Base-by-base conservation (phyloP, 2,113 vertebrate genomes). In the Chrysochloris asiatica region DNA sequence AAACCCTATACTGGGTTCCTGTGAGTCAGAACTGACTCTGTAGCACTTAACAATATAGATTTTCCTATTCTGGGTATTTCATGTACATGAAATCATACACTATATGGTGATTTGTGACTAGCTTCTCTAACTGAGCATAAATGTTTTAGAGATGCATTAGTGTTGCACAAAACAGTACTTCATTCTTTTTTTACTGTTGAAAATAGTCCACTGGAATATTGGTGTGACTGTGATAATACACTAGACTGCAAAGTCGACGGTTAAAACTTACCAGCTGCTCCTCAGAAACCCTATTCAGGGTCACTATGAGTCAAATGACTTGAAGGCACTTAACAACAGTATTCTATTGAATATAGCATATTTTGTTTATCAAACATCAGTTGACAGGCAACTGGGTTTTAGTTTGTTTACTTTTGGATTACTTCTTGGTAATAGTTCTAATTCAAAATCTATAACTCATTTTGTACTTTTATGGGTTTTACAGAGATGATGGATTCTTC, bases 361-460 rank as follows among this genome's bases (percentile, higher is more conserved):
- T 76, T 91, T 88, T 54, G 28, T 71, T 85, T 61, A 65, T 89
- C 63, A 63, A 43, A 52, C 38, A 61, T 81, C 36, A 28, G 26
- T 86, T 72, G 30, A 47, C 77, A 30, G 26, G 85, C 56, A 75
- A 84, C 56, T 67, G 38, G 14, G 8, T 79, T 84, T 84, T 89
- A 11, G 13, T 83, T n/a, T n/a, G n/a, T n/a, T 89, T 69, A 52
- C 33, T 83, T 89, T 86, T 28, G 59, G 54, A 91, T 84, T 87
- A 21, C 6, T 72, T 93, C 48, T 88, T 13, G 83, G 75, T 67
- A 88, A 33, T 77, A 87, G 41, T 91, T n/a, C 21, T 78, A 59
- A 30, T 86, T 93, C 17, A 91, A 14, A 56, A 56, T 22, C 8
- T 56, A 22, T 56, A 24, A 24, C 54, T 73, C n/a, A n/a, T n/a